A percentile compares a stretch with the other conserved stretches of the same genome.
phyloP scores from a whole-genome alignment of 2,888 invertebrate species.

The Meta bourneti region DNA sequence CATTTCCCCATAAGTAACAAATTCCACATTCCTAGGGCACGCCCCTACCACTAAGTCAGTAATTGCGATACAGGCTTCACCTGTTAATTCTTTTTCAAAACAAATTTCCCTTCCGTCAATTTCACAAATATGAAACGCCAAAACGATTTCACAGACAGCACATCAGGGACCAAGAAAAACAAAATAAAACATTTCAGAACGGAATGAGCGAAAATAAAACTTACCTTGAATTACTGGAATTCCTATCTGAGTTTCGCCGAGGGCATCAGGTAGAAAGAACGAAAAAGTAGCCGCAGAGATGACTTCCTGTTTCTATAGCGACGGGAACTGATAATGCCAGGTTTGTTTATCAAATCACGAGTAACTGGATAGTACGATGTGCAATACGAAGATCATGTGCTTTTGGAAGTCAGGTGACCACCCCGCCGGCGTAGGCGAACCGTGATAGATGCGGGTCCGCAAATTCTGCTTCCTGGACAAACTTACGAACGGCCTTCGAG shows the following conservation, averaged over 20 bases:
- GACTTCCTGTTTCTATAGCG: background rate
- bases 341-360: conserved; percentile 4
- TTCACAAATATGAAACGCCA: too few relatives aligned
- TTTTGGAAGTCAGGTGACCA: conserved; percentile 10
- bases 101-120: too few relatives aligned
- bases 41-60: too few relatives aligned
- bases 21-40: too few relatives aligned
- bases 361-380: background rate
- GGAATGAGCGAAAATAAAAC: background rate
- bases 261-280: background rate
- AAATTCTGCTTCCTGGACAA: background rate
- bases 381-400: background rate
- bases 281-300: background rate
- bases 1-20: too few relatives aligned
- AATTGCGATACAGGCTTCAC: too few relatives aligned
- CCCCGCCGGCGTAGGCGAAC: background rate
- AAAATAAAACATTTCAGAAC: background rate
- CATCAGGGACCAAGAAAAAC: too few relatives aligned
- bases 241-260: background rate
- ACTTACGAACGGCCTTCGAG: background rate
- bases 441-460: background rate
- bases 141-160: too few relatives aligned
- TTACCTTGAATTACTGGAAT: background rate
- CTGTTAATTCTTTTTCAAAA: too few relatives aligned
- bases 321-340: background rate